phyloP scores from a whole-genome alignment of 1,140 invertebrate species.

The Mylabris phalerata region DNA sequence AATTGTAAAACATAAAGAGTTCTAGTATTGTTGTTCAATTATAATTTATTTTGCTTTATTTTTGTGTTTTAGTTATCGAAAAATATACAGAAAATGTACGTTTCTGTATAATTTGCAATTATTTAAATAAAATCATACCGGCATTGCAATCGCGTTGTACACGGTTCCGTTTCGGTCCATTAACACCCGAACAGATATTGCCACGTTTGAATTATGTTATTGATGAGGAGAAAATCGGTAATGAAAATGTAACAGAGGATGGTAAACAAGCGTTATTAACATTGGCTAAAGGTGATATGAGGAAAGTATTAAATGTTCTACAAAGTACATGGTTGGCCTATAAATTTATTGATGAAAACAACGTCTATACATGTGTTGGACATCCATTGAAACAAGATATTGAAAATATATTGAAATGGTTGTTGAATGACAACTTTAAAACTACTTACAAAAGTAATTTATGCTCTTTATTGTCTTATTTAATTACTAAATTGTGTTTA shows the following conservation, averaged over 20 bases:
- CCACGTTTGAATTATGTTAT: conserved; percentile 85
- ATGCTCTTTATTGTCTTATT: too few relatives aligned
- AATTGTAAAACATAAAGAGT: too few relatives aligned
- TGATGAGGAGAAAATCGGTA: conserved; percentile 57
- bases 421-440: conserved; percentile 81
- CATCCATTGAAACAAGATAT: conserved; percentile 90
- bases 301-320: conserved; percentile 92
- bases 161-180: conserved; percentile 92
- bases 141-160: conserved; percentile 97
- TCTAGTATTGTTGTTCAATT: too few relatives aligned
- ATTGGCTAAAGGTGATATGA: conserved; percentile 95
- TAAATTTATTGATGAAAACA: conserved; percentile 79
- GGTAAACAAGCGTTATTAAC: conserved; percentile 87
- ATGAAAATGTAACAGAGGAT: conserved; percentile 75
- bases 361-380: conserved; percentile 94
- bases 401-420: conserved; percentile 79
- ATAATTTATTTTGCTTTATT: not conserved
- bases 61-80: conserved; percentile 68
- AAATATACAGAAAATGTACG: conserved; percentile 97
- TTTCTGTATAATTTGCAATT: conserved; percentile 99
- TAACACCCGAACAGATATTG: conserved; percentile 79
- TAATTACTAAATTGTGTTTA: too few relatives aligned
- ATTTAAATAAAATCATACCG: conserved; percentile 96
- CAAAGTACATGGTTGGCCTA: conserved; percentile 80
- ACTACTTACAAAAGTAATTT: conserved; percentile 71